Evolutionary conservation across 2,888 invertebrate species (phyloP).

Genomic region (Rhagonycha fulva): DNA sequence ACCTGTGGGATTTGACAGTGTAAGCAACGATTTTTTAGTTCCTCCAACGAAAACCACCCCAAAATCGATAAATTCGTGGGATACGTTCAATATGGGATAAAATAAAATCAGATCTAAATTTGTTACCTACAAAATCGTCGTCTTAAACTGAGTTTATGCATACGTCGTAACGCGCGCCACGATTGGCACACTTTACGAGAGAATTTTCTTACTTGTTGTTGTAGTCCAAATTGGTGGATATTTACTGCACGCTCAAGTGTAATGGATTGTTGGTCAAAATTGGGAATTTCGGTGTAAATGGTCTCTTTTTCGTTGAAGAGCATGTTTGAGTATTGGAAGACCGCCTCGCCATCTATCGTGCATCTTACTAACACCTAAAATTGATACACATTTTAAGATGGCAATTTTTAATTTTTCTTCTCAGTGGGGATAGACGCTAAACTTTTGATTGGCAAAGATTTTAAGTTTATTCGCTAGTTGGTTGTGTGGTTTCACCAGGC

Average conservation of each 20-base stretch:
- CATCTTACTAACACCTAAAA: conserved; percentile 24
- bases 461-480: too few relatives aligned
- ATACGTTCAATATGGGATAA: conserved; percentile 38
- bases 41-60: conserved; percentile 38
- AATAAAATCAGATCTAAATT: conserved; percentile 38
- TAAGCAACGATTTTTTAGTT: conserved; percentile 34
- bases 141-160: neutral
- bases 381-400: neutral
- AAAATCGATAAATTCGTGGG: conserved; percentile 39
- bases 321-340: conserved; percentile 11
- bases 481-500: too few relatives aligned
- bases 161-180: too few relatives aligned
- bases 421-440: too few relatives aligned
- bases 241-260: conserved; percentile 17
- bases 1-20: conserved; percentile 38
- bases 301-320: neutral
- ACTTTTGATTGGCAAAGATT: too few relatives aligned
- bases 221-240: conserved; percentile 24
- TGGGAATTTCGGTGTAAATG: neutral
- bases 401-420: too few relatives aligned
- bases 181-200: neutral
- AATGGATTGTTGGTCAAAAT: conserved; percentile 17
- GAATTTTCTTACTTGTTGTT: conserved; percentile 14
- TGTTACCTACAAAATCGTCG: conserved; percentile 32
- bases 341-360: conserved; percentile 15